These are phyloP conservation scores for Caerostris extrusa DNA, from an alignment of 1,140 invertebrate species.

Conservation along the genomic window DNA sequence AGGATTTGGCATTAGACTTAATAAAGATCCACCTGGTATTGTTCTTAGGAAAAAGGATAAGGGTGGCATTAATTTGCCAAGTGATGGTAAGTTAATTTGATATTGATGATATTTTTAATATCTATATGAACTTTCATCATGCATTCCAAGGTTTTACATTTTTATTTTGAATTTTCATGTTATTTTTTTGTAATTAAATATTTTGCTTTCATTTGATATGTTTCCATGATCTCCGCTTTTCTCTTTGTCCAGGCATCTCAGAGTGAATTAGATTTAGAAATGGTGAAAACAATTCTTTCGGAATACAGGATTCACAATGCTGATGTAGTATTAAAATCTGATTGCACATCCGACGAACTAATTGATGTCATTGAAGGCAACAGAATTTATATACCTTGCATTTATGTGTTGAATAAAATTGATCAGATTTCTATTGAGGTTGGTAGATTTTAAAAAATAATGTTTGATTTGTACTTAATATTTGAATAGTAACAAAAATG, in stretches of 20 bases:
- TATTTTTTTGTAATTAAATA: too few relatives aligned
- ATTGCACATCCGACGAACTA: constrained; percentile 98
- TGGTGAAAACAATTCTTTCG: constrained; percentile 96
- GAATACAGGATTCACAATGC: constrained; percentile 99
- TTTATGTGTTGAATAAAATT: constrained; percentile 99
- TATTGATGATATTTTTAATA: neutral
- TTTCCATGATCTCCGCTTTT: neutral
- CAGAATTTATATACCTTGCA: constrained; percentile 98
- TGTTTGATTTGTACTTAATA: too few relatives aligned
- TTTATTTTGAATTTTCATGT: neutral
- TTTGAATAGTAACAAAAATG: too few relatives aligned
- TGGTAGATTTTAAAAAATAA: constrained; percentile 25
- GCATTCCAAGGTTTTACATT: neutral
- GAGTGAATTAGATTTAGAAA: constrained; percentile 96
- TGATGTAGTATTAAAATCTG: constrained; percentile 95
- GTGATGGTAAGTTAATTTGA: constrained; percentile 85
- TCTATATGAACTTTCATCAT: neutral
- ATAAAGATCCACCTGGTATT: constrained; percentile 98
- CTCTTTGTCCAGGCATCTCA: constrained; percentile 88
- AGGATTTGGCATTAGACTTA: constrained; percentile 98
- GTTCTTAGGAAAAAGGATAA: constrained; percentile 98
- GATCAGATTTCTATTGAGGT: constrained; percentile 87
- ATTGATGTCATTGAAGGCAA: constrained; percentile 99
- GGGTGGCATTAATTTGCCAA: constrained; percentile 97
- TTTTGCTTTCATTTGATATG: too few relatives aligned